A percentile compares a stretch with the other conserved stretches of the same genome.
Evolutionary conservation across 2,113 vertebrate species (phyloP).

Genomic region (Peromyscus leucopus): DNA sequence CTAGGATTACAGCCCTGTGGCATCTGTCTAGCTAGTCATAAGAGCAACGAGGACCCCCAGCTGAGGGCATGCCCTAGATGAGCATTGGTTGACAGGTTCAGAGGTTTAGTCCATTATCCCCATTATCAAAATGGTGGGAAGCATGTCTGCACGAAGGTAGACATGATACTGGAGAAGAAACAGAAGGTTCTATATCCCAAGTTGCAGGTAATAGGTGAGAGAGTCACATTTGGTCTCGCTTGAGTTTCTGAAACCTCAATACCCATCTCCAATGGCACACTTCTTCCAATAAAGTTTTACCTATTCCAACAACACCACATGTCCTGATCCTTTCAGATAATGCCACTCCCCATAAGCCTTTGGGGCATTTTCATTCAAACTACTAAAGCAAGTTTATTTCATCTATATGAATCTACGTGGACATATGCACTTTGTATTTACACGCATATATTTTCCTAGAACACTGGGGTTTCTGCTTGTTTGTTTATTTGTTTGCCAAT

Average conservation of each 20-base stretch:
- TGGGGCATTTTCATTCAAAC: neutral
- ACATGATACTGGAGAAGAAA: neutral
- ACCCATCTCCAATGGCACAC: neutral
- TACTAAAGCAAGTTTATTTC: neutral
- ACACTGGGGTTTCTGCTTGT: neutral
- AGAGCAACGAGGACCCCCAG: neutral
- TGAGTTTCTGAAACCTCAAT: neutral
- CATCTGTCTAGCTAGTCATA: neutral
- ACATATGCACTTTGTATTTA: neutral
- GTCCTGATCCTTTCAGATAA: neutral
- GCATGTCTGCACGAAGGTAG: neutral
- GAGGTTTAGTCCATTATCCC: neutral
- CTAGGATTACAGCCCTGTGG: neutral
- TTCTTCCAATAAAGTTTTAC: neutral
- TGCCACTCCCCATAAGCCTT: neutral
- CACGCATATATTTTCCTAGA: neutral
- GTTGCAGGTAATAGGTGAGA: neutral
- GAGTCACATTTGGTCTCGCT: neutral
- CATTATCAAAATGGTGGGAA: neutral
- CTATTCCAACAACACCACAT: neutral
- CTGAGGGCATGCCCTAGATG: neutral
- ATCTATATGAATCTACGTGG: neutral
- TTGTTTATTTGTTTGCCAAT: neutral
- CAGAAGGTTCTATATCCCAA: neutral
- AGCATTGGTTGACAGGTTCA: neutral